Conservation (phyloP, 2,888 invertebrate species). For the Mycogona germanica region DNA sequence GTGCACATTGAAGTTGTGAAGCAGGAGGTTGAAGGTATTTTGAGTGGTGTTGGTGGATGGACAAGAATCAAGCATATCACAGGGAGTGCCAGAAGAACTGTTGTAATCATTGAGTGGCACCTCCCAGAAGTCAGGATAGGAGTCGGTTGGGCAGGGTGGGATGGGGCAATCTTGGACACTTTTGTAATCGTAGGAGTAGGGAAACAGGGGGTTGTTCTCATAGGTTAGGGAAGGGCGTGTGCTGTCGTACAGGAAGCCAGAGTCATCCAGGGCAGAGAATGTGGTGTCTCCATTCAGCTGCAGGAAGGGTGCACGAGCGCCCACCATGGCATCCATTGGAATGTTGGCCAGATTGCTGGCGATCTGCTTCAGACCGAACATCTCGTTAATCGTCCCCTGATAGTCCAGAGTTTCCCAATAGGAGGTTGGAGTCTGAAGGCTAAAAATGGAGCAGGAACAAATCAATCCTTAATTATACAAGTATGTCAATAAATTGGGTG, state of each 20-base stretch:
- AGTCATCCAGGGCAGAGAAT: constrained; percentile 43
- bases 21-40: constrained; percentile 44
- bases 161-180: constrained; percentile 43
- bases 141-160: constrained; percentile 44
- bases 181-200: constrained; percentile 51
- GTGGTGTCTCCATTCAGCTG: constrained; percentile 46
- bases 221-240: constrained; percentile 45
- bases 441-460: background rate
- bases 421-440: constrained; percentile 6
- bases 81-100: constrained; percentile 38
- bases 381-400: constrained; percentile 23
- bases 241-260: constrained; percentile 46
- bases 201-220: constrained; percentile 45
- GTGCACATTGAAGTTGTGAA: constrained; percentile 49
- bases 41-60: constrained; percentile 35
- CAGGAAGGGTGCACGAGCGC: constrained; percentile 44
- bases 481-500: background rate
- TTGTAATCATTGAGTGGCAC: constrained; percentile 48
- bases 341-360: constrained; percentile 25
- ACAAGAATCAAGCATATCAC: constrained; percentile 39
- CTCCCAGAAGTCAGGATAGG: constrained; percentile 50
- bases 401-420: constrained; percentile 22
- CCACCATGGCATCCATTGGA: constrained; percentile 28
- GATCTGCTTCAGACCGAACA: constrained; percentile 27
- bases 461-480: too few relatives aligned